phyloP scores from a whole-genome alignment of 2,797 vertebrate species.

The Sebastes oblongus region DNA sequence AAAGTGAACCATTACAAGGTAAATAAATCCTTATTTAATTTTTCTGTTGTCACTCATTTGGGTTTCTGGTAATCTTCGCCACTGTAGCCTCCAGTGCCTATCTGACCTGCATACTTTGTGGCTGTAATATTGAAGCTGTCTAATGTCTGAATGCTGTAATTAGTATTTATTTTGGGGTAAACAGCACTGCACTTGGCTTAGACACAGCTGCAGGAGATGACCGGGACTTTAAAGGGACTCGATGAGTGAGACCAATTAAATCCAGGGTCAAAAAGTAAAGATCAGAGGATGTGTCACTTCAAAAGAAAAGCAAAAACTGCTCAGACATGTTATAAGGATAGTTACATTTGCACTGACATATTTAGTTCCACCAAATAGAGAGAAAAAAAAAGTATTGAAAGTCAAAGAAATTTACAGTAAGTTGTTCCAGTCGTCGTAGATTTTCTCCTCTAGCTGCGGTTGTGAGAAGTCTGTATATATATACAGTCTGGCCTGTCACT shows the following conservation, averaged over 20 bases:
- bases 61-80: not conserved
- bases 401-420: slow-evolving; percentile 19
- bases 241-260: slow-evolving; percentile 51
- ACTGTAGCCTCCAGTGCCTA: not conserved
- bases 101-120: not conserved
- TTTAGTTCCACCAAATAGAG: not conserved
- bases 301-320: not conserved
- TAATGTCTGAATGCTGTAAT: slow-evolving; percentile 23
- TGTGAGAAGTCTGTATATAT: slow-evolving; percentile 21
- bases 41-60: not conserved
- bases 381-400: not conserved
- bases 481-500: slow-evolving; percentile 39
- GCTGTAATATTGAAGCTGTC: slow-evolving; percentile 5
- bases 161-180: slow-evolving; percentile 56
- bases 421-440: slow-evolving; percentile 4
- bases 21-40: not conserved
- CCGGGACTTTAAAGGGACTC: slow-evolving; percentile 14
- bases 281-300: slow-evolving; percentile 28
- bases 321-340: not conserved
- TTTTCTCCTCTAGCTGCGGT: slow-evolving; percentile 13
- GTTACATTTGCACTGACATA: not conserved
- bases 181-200: slow-evolving; percentile 25
- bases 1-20: not conserved
- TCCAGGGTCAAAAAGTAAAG: slow-evolving; percentile 41
- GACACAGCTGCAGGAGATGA: slow-evolving; percentile 33